Conservation (phyloP, 2,113 vertebrate species). For the Dryoscopus gambensis region DNA sequence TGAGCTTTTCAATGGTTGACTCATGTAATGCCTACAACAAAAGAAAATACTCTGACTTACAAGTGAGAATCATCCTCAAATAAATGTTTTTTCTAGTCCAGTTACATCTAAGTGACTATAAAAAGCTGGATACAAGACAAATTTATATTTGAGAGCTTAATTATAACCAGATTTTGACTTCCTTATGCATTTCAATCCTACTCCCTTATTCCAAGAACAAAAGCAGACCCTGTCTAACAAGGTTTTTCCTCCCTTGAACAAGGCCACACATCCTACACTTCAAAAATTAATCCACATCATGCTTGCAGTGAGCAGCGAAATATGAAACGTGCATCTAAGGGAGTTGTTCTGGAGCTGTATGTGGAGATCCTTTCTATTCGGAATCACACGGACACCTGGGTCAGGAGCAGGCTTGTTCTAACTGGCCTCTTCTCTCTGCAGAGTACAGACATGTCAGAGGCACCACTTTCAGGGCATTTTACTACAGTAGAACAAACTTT, state of each 20-base stretch:
- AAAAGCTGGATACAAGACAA: not conserved
- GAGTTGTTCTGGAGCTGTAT: not conserved
- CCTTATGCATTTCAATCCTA: not conserved
- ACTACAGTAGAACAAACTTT: not conserved
- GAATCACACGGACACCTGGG: not conserved
- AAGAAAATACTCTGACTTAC: not conserved
- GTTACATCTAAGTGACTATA: not conserved
- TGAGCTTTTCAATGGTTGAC: not conserved
- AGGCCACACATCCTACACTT: not conserved
- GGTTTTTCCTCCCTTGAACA: not conserved
- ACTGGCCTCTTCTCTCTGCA: not conserved
- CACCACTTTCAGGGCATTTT: not conserved
- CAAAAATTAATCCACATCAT: not conserved
- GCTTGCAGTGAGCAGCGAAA: not conserved
- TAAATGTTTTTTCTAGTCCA: not conserved
- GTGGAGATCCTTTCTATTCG: not conserved
- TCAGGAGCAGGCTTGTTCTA: not conserved
- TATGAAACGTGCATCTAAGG: not conserved
- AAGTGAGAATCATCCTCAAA: not conserved
- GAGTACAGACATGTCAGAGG: not conserved
- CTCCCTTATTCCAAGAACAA: not conserved
- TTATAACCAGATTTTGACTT: not conserved
- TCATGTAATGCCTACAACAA: not conserved
- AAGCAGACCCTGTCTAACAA: not conserved
- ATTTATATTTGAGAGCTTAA: not conserved